Evolutionary conservation across 2,113 vertebrate genomes (phyloP).

Genomic region (Sapajus apella): DNA sequence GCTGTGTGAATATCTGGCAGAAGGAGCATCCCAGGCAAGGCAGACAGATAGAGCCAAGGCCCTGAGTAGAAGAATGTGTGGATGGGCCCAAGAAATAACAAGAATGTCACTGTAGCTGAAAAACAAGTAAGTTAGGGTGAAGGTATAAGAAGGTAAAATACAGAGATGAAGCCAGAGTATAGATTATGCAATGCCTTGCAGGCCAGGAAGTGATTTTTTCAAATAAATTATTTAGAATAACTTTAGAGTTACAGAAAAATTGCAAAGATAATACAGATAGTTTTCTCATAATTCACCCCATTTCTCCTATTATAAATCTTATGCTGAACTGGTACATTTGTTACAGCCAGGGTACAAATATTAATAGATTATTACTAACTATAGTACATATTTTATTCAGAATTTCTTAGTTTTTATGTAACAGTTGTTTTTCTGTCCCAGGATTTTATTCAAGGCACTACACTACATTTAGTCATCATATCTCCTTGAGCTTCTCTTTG

Average conservation of each 20-base stretch:
- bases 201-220: neutral
- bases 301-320: neutral
- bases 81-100: neutral
- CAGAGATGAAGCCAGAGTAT: neutral
- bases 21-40: neutral
- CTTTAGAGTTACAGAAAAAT: neutral
- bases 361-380: neutral
- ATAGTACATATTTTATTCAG: neutral
- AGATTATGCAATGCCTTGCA: neutral
- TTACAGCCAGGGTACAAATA: neutral
- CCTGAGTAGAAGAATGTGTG: neutral
- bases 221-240: neutral
- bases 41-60: neutral
- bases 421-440: neutral
- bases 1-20: neutral
- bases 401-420: neutral
- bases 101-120: neutral
- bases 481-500: neutral
- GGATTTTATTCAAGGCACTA: neutral
- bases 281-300: neutral
- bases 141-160: fast-evolving
- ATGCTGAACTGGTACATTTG: neutral
- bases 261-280: neutral
- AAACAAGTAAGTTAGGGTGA: neutral
- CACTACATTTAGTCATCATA: neutral